Base-by-base conservation (phyloP, 2,888 invertebrate species). In the Drosophila sordidapex region DNA sequence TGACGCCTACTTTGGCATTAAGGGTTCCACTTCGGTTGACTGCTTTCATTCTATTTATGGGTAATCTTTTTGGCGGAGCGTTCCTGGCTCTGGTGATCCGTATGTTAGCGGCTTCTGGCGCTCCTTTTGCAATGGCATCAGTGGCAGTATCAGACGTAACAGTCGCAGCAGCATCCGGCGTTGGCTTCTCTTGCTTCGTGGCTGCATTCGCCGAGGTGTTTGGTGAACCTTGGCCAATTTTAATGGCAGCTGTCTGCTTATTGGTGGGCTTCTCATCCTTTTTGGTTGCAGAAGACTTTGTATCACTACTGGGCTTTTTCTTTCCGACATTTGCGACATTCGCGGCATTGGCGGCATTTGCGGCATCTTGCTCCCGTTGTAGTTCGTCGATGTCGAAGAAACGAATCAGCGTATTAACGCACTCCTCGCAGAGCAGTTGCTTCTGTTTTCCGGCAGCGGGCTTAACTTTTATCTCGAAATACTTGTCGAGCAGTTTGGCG, bases 331-430 rank as follows among this genome's bases (percentile, higher is more conserved):
- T 71, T 1, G 64, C 70, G 1, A 69, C 82, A 60, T 79, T 31
- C 8, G 31, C 31, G 31, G 31, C 8, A 8, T 58, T 71, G 0
- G 62, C 70, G 1, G 31, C 8, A 8, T 58, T 71, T 0, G 62
- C 70, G 1, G 72, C 82, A 61, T 79, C 54, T 46, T 78, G 62
- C 33, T 88, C 72, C 25, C 86, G 78, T 52, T 77, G 58, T 53
- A 81, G 65, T 53, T 92, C 90, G 27, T 84, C 85, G 27, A 91
- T 74, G 69, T 93, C 93, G 33, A 82, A 92, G 3, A 90, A 76
- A 4, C 90, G 87, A 11, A 91, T 91, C 1, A 92, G 70, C n/a
- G 76, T 79, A 59, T 88, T 90, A 0, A 92, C 76, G 21, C 92
- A 92, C 11, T 83, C 79, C 31, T 81, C 76, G 43, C 92, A 92